phyloP scores from a whole-genome alignment of 2,797 vertebrate species.

The Holocentrus rufus region DNA sequence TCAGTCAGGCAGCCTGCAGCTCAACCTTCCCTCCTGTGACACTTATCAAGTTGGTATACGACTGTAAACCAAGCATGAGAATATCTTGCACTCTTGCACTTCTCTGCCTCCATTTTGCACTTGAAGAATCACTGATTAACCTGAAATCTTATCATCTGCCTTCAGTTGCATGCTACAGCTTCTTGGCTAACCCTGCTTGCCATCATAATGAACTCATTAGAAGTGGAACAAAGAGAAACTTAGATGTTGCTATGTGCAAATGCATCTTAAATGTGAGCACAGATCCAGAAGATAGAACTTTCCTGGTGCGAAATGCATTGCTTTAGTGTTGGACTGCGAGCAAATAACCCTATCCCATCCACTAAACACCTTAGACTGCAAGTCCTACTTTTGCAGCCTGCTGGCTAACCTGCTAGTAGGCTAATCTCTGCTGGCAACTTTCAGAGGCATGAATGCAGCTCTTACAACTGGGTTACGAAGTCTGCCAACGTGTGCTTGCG shows the following conservation, averaged over 20 bases:
- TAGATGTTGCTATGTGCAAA: rapidly evolving
- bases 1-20: conserved; percentile 18
- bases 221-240: not conserved
- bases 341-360: not conserved
- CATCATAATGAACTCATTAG: not conserved
- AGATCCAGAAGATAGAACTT: not conserved
- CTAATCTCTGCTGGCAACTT: conserved; percentile 61
- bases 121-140: not conserved
- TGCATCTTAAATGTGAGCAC: too few species aligned
- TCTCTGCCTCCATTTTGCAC: not conserved
- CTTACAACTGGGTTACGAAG: not conserved
- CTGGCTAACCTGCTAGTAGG: conserved; percentile 61
- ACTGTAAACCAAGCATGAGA: not conserved
- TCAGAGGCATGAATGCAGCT: conserved; percentile 2
- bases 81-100: rapidly evolving
- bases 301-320: not conserved
- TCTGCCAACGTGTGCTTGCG: not conserved
- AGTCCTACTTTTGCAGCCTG: conserved; percentile 36
- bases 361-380: conserved; percentile 28
- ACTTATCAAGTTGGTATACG: not conserved
- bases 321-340: not conserved
- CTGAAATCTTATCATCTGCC: not conserved
- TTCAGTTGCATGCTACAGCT: not conserved
- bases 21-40: not conserved
- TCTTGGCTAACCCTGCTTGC: not conserved